A percentile compares a stretch with the other conserved stretches of the same genome.
These are phyloP conservation scores for Myodes glareolus DNA, from an alignment of 2,113 vertebrate genomes.

Conservation along the genomic window DNA sequence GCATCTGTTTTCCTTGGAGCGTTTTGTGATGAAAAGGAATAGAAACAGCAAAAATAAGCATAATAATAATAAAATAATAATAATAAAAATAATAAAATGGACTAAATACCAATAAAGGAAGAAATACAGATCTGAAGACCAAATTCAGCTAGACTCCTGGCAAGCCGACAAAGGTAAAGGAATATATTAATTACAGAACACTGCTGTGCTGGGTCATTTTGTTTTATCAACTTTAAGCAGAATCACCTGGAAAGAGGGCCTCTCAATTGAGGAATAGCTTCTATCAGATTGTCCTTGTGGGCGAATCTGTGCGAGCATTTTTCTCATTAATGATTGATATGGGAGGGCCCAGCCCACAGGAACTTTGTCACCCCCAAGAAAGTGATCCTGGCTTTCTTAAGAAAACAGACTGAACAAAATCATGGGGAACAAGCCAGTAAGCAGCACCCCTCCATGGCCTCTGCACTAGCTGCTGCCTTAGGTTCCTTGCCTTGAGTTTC, in stretches of 20 bases:
- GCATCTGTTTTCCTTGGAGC: neutral
- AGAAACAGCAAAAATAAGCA: conserved; percentile 22
- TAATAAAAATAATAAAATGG: conserved; percentile 43
- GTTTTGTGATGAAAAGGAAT: neutral
- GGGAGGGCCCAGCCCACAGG: neutral
- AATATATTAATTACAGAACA: neutral
- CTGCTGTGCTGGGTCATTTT: neutral
- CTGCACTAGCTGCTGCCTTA: neutral
- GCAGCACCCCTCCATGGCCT: neutral
- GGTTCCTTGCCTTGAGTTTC: neutral
- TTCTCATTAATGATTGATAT: neutral
- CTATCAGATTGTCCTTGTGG: neutral
- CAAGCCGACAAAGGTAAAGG: neutral
- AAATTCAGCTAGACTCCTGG: conserved; percentile 30
- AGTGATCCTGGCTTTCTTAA: neutral
- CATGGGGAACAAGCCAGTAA: neutral
- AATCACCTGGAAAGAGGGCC: neutral
- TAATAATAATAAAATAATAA: conserved; percentile 45
- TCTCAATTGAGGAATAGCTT: neutral
- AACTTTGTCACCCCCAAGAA: neutral
- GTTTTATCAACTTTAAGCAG: neutral
- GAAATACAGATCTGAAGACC: neutral
- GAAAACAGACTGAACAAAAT: neutral
- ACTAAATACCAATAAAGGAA: neutral
- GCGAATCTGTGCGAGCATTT: neutral